Percentiles rank a stretch among this genome's conserved stretches.
Conservation (phyloP, 1,140 invertebrate species). For the Hormaphis cornu region DNA sequence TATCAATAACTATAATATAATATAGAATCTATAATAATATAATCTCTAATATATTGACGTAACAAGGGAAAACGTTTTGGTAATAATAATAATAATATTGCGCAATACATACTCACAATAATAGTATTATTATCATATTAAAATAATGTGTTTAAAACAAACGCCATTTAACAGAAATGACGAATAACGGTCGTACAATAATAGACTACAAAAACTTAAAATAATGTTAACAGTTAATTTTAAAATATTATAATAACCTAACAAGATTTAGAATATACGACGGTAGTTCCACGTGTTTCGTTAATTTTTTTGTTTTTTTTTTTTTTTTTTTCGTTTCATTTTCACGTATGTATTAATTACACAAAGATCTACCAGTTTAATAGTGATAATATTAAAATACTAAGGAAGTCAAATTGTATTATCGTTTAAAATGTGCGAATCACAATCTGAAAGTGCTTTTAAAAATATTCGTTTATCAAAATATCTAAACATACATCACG, state of each 20-base stretch:
- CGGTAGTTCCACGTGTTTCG: slow-evolving; percentile 13
- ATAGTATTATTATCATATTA: background rate
- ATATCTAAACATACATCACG: background rate
- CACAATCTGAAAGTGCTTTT: slow-evolving; percentile 27
- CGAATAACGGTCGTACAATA: slow-evolving; percentile 20
- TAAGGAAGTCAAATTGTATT: slow-evolving; percentile 32
- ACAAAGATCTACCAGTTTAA: background rate
- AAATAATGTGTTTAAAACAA: background rate
- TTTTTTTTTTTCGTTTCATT: background rate
- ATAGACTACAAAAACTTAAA: slow-evolving; percentile 28
- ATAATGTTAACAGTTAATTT: slow-evolving; percentile 17
- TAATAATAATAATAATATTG: background rate
- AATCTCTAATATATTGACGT: background rate
- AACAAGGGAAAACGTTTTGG: background rate
- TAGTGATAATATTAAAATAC: slow-evolving; percentile 1
- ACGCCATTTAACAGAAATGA: background rate
- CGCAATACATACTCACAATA: background rate
- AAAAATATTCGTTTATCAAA: slow-evolving; percentile 9
- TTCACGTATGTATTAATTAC: background rate
- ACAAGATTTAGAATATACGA: slow-evolving; percentile 32
- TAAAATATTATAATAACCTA: slow-evolving; percentile 13
- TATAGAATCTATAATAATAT: background rate
- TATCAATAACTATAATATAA: background rate
- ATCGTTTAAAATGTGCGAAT: slow-evolving; percentile 30
- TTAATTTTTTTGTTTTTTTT: background rate